These are phyloP conservation scores for Bergia puertoricense DNA, from an alignment of 92 coral and sea anemone genomes.

Conservation along the genomic window DNA sequence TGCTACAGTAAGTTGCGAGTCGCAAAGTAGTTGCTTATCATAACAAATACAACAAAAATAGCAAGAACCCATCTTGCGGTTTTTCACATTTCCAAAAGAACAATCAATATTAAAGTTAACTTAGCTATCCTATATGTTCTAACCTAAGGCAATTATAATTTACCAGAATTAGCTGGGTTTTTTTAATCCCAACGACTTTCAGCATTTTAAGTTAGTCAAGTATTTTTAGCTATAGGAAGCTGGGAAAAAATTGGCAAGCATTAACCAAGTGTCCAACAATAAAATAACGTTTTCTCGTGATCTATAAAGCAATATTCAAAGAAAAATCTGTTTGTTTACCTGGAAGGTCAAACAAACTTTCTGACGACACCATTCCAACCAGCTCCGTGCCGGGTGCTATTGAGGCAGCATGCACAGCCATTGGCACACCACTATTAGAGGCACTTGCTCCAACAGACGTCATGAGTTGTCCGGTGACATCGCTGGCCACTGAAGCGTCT, in stretches of 20 bases:
- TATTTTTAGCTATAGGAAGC: no score
- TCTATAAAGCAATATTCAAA: background rate
- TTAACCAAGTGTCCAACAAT: background rate
- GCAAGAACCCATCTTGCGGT: no score
- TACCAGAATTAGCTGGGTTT: no score
- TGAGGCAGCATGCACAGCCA: slow-evolving; percentile 1
- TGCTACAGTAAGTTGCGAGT: no score
- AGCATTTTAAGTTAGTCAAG: no score
- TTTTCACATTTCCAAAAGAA: no score
- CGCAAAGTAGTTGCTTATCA: no score
- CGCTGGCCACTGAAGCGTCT: slow-evolving; percentile 51
- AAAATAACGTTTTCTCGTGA: background rate
- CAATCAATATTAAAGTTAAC: no score
- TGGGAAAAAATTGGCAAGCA: background rate
- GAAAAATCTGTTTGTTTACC: background rate
- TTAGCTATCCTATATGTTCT: no score
- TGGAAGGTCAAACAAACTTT: slow-evolving; percentile 28
- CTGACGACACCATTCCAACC: slow-evolving; percentile 38
- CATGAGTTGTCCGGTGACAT: slow-evolving; percentile 32
- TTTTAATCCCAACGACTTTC: no score
- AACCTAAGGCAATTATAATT: no score
- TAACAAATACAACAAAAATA: no score
- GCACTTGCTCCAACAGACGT: slow-evolving; percentile 50
- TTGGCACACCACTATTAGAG: slow-evolving; percentile 9
- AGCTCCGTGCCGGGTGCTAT: slow-evolving; percentile 27